Percentiles rank a stretch among this genome's conserved stretches.
phyloP scores from a whole-genome alignment of 2,888 invertebrate species.

The Yponomeuta malinellus region DNA sequence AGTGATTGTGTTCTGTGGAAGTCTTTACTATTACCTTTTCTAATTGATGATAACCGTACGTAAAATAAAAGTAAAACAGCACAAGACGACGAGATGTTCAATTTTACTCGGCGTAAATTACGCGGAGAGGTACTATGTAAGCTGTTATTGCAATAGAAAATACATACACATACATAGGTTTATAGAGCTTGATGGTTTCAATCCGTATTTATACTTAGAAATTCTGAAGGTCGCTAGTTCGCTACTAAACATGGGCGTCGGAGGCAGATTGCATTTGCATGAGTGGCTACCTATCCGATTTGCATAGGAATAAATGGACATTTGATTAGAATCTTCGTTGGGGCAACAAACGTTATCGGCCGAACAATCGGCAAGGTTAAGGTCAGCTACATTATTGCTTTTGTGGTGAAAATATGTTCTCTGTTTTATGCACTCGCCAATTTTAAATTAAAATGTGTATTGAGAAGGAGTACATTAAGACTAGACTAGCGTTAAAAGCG shows the following conservation, averaged over 20 bases:
- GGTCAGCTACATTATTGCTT: neutral
- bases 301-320: neutral
- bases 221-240: neutral
- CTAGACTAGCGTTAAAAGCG: too few species aligned
- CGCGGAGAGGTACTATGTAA: too few species aligned
- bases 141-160: too few species aligned
- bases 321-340: neutral
- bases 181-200: neutral
- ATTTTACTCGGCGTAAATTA: too few species aligned
- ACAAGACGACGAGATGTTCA: too few species aligned
- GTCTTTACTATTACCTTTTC: too few species aligned
- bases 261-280: neutral
- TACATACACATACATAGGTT: too few species aligned
- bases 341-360: neutral
- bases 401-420: neutral
- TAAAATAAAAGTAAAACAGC: too few species aligned
- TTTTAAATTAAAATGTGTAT: neutral
- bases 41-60: neutral
- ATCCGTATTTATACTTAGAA: neutral
- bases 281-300: neutral
- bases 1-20: too few species aligned
- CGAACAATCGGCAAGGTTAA: slow-evolving; percentile 6
- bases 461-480: too few species aligned
- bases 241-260: neutral
- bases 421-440: neutral